A percentile compares a stretch with the other conserved stretches of the same genome.
Conservation (phyloP, 2,888 invertebrate species). For the Seira sanloemensis region DNA sequence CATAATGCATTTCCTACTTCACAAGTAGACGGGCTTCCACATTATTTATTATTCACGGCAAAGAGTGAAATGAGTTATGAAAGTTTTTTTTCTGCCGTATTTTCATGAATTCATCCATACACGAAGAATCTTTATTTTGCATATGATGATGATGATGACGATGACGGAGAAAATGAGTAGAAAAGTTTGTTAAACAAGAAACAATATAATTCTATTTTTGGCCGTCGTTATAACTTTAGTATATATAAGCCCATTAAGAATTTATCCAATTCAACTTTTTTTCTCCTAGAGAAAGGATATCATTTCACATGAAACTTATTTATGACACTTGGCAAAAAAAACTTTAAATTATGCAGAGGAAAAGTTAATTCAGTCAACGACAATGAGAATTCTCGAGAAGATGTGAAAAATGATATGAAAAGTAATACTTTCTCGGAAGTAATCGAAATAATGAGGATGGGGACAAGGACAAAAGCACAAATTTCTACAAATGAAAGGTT, state of each 20-base stretch:
- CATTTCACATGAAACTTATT: too few species aligned
- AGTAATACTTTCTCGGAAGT: conserved; percentile 6
- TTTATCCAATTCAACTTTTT: neutral
- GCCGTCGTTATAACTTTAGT: neutral
- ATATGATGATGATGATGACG: neutral
- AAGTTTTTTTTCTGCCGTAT: neutral
- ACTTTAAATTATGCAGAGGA: neutral
- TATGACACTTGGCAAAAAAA: too few species aligned
- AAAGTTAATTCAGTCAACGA: neutral
- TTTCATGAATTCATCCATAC: neutral
- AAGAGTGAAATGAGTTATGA: neutral
- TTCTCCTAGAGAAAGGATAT: neutral
- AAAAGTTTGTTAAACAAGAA: neutral
- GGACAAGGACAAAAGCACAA: conserved; percentile 55
- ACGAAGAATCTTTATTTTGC: neutral
- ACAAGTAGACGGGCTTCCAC: neutral
- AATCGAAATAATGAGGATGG: conserved; percentile 61
- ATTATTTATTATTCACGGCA: neutral
- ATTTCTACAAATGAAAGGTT: neutral
- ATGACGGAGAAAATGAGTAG: neutral
- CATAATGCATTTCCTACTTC: neutral
- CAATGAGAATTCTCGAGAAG: neutral
- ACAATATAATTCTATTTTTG: neutral
- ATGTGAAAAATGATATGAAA: neutral
- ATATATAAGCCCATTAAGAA: neutral